These are phyloP conservation scores for Caerostris darwini DNA, from an alignment of 1,140 invertebrate species.

Conservation along the genomic window DNA sequence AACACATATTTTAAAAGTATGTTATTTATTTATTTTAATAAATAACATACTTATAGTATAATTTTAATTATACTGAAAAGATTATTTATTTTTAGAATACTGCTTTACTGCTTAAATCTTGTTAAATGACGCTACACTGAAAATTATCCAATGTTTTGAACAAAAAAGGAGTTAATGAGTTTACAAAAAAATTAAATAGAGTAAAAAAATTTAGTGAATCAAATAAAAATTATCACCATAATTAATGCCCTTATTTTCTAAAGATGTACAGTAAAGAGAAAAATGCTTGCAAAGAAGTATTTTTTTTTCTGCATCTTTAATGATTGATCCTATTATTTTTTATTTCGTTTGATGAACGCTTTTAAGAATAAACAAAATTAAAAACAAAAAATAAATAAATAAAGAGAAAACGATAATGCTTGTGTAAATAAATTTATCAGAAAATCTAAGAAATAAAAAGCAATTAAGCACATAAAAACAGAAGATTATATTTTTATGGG, in stretches of 20 bases:
- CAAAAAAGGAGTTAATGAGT: neutral
- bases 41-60: no score
- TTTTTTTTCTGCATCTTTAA: neutral
- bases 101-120: neutral
- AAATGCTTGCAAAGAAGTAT: neutral
- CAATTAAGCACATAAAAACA: no score
- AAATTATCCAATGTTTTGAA: neutral
- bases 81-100: no score
- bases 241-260: neutral
- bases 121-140: neutral
- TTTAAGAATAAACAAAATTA: neutral
- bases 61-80: no score
- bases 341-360: neutral
- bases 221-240: slow-evolving; percentile 12
- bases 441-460: no score
- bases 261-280: neutral
- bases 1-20: no score
- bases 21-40: no score
- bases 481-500: no score
- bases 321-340: slow-evolving; percentile 3
- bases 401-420: neutral
- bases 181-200: neutral
- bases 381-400: neutral
- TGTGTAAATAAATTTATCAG: neutral
- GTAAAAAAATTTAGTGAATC: neutral